phyloP scores from a whole-genome alignment of 2,113 vertebrate genomes.

The Oostethus manadensis region DNA sequence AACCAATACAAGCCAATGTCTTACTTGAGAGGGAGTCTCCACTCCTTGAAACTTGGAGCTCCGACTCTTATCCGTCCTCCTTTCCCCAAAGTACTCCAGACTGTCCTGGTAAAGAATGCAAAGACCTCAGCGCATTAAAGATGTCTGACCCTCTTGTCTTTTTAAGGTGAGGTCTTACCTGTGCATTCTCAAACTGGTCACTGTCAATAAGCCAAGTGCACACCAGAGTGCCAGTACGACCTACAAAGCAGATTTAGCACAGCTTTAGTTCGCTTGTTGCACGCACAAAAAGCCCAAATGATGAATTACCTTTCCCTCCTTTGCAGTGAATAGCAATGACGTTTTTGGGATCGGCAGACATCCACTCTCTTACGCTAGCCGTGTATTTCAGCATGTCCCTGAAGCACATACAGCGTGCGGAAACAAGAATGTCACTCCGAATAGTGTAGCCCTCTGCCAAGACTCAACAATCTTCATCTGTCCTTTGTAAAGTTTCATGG shows the following conservation, averaged over 20 bases:
- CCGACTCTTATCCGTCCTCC: slow-evolving; percentile 84
- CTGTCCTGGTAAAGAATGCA: slow-evolving; percentile 70
- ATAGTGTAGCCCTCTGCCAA: background rate
- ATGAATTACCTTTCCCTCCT: slow-evolving; percentile 86
- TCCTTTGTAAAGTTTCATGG: too few species aligned
- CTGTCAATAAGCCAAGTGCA: slow-evolving; percentile 87
- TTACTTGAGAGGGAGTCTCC: slow-evolving; percentile 95
- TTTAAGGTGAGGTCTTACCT: slow-evolving; percentile 67
- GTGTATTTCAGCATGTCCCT: slow-evolving; percentile 90
- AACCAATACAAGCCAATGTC: background rate
- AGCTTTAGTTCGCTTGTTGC: too few species aligned
- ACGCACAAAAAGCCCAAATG: background rate
- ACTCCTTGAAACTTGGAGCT: slow-evolving; percentile 92
- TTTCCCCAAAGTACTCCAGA: slow-evolving; percentile 86
- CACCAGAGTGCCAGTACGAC: slow-evolving; percentile 90
- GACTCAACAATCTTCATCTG: background rate
- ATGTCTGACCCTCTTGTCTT: background rate
- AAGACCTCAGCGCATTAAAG: background rate
- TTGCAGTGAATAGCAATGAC: slow-evolving; percentile 90
- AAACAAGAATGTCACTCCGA: background rate
- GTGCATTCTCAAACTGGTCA: slow-evolving; percentile 82
- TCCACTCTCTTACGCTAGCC: slow-evolving; percentile 80
- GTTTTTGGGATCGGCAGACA: slow-evolving; percentile 79
- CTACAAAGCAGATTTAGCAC: slow-evolving; percentile 55
- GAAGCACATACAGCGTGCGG: slow-evolving; percentile 9